Evolutionary conservation across 2,797 vertebrate genomes (phyloP), one percentile per base, ranked within the genome.

Genomic region (Naso thynnoides): DNA sequence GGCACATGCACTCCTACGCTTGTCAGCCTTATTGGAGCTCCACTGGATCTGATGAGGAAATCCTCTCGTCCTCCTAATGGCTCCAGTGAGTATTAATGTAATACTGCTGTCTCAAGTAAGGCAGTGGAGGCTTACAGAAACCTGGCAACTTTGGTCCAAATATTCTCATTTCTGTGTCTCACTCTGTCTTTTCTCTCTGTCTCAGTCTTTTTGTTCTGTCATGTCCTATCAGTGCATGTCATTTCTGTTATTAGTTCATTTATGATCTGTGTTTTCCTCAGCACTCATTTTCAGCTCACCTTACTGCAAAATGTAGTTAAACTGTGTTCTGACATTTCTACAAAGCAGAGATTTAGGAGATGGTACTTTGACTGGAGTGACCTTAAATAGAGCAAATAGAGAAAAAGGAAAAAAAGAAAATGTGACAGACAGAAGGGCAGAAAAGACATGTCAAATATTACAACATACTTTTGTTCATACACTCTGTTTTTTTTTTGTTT

Each of bases 81-180:
- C 84, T 85, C 84, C 78, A 59, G 31, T 54, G 74, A 80, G 75
- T 56, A 84, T 83, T 82, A 79, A 56, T 72, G 8, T 83, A 77
- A 86, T 69, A 29, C 76, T 64, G 31, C 68, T 59, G 79, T 75
- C 76, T 78, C 63, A 72, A 29, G 59, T 33, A 29, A 26, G 16
- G 66, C 3, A 7, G 67, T 48, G 62, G 31, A 61, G 75, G 74
- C 73, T 76, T 76, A 78, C 5, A 58, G 42, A 45, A 66, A 80
- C 36, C 58, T 56, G 66, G 36, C 77, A 23, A 67, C 59, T 42
- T 49, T 24, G 21, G 45, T 64, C 42, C 48, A 23, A 13, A 49
- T 29, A 52, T 71, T 61, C 44, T 56, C n/a, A 48, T 64, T 54
- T 48, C 56, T 52, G 3, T 8, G 31, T 73, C 63, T 65, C 39